phyloP scores from a whole-genome alignment of 2,797 vertebrate species.

The Channallabes apus region DNA sequence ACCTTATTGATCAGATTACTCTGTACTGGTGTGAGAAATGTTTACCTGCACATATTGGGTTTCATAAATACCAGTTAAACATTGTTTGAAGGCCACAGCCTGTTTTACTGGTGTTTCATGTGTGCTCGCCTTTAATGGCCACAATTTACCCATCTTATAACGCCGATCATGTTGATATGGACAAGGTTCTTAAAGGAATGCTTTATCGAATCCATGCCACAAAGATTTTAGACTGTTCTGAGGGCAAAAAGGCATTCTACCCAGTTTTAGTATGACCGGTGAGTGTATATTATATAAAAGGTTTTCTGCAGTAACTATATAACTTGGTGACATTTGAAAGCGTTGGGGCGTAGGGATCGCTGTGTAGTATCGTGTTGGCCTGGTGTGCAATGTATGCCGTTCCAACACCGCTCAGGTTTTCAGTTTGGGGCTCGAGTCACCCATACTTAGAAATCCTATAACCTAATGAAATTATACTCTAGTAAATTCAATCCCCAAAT shows the following conservation, averaged over 20 bases:
- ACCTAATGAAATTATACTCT: not conserved
- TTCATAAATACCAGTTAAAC: not conserved
- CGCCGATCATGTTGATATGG: not conserved
- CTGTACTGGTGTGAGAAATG: not conserved
- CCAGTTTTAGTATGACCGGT: not conserved
- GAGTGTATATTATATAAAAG: not conserved
- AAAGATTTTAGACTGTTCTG: not conserved
- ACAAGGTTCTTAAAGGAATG: not conserved
- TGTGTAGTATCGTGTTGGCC: conserved; percentile 5
- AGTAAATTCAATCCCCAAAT: not conserved
- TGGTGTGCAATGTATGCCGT: not conserved
- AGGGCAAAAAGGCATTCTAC: not conserved
- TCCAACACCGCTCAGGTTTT: not conserved
- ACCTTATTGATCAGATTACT: not conserved
- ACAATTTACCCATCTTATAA: not conserved
- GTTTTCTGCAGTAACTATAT: not conserved
- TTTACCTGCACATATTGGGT: not conserved
- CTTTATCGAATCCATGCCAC: not conserved
- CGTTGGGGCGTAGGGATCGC: not conserved
- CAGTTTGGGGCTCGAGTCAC: not conserved
- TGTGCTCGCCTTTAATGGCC: not conserved
- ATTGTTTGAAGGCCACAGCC: not conserved
- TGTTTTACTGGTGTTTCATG: not conserved
- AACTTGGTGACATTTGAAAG: conserved; percentile 10
- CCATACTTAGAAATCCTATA: not conserved